A percentile compares a stretch with the other conserved stretches of the same genome.
phyloP scores from a whole-genome alignment of 2,113 vertebrate genomes.

The Oryzias celebensis region DNA sequence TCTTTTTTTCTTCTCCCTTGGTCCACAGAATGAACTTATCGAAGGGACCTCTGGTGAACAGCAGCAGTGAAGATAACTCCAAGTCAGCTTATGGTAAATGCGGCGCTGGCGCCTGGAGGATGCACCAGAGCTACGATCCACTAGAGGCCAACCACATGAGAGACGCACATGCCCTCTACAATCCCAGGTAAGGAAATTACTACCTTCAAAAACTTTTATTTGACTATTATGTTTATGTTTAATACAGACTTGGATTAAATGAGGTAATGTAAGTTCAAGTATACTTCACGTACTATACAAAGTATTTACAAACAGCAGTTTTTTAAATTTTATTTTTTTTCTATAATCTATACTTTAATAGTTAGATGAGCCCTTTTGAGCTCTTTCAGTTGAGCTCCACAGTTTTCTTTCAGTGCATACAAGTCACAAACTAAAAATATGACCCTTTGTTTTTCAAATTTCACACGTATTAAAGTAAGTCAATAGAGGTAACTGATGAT shows the following conservation, averaged over 20 bases:
- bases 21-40: conserved; percentile 82
- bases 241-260: too few species aligned
- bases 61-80: conserved; percentile 79
- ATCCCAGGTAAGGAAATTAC: conserved; percentile 64
- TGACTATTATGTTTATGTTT: too few species aligned
- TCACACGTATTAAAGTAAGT: too few species aligned
- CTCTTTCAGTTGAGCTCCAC: too few species aligned
- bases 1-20: conserved; percentile 48
- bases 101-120: conserved; percentile 81
- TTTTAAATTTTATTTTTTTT: conserved; percentile 7
- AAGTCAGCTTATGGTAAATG: conserved; percentile 78
- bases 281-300: not conserved
- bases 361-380: too few species aligned
- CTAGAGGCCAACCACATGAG: conserved; percentile 80
- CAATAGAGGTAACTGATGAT: too few species aligned
- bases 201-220: too few species aligned
- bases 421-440: too few species aligned
- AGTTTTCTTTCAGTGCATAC: too few species aligned
- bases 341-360: not conserved
- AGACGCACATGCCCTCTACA: conserved; percentile 83
- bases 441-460: too few species aligned
- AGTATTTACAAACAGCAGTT: not conserved
- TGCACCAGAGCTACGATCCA: conserved; percentile 81
- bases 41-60: conserved; percentile 83
- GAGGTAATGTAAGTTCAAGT: too few species aligned